Percentiles rank a stretch among this genome's conserved stretches.
Conservation (phyloP, 2,113 vertebrate species). For the Steatornis caripensis region DNA sequence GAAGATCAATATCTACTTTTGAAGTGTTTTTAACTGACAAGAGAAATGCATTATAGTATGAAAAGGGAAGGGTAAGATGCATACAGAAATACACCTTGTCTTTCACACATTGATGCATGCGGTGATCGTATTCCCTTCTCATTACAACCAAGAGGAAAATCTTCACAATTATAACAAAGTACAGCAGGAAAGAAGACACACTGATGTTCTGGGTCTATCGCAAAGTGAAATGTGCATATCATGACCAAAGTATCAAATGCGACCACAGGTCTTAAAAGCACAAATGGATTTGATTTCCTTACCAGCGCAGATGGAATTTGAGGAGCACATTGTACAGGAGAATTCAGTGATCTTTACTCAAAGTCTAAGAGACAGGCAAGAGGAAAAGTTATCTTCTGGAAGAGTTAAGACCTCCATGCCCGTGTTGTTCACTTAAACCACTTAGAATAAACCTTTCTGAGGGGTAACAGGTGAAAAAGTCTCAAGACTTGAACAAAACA, state of each 20-base stretch:
- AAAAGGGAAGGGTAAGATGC: not conserved
- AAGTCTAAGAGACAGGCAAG: not conserved
- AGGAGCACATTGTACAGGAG: not conserved
- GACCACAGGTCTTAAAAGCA: not conserved
- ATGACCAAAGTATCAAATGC: not conserved
- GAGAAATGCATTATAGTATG: not conserved
- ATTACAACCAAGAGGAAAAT: not conserved
- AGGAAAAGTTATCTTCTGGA: not conserved
- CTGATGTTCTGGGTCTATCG: not conserved
- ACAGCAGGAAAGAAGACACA: not conserved
- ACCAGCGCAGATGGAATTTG: no score
- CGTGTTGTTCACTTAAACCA: not conserved
- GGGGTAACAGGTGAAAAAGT: not conserved
- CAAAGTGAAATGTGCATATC: not conserved
- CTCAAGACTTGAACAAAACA: not conserved
- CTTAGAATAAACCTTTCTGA: not conserved
- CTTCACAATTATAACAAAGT: not conserved
- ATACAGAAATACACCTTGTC: not conserved
- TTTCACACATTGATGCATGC: not conserved
- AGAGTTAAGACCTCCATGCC: not conserved
- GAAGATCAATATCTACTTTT: not conserved
- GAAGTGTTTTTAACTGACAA: not conserved
- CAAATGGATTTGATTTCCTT: not conserved
- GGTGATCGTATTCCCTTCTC: not conserved
- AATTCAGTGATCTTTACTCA: not conserved